A percentile compares a stretch with the other conserved stretches of the same genome.
phyloP scores from a whole-genome alignment of 92 coral and sea anemone genomes.

The Phenganax marumi region DNA sequence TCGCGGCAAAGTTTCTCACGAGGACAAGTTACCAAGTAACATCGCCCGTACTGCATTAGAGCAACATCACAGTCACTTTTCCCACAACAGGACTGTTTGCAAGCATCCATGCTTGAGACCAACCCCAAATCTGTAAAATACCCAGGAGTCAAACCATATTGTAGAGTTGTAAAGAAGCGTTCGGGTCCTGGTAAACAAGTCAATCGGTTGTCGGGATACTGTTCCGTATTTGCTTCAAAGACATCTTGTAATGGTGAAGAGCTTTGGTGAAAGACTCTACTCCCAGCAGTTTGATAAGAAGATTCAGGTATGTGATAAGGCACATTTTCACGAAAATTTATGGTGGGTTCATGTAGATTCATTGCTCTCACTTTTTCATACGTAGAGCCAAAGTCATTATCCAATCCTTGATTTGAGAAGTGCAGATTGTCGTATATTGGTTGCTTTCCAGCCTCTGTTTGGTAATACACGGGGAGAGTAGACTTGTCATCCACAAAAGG shows the following conservation, averaged over 20 bases:
- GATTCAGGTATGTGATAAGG: background rate
- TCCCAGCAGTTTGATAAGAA: background rate
- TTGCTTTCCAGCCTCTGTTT: constrained; percentile 7
- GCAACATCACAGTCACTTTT: constrained; percentile 70
- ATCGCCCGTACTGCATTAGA: constrained; percentile 58
- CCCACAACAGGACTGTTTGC: constrained; percentile 69
- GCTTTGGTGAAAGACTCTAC: background rate
- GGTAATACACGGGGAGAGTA: constrained; percentile 43
- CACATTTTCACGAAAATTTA: background rate
- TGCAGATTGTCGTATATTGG: background rate
- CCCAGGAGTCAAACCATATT: constrained; percentile 85
- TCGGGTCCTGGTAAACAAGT: constrained; percentile 55
- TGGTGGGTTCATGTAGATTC: background rate
- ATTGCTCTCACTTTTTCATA: background rate
- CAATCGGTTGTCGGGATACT: background rate
- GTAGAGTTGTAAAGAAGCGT: constrained; percentile 63
- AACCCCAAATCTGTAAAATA: constrained; percentile 67
- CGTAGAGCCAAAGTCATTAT: background rate
- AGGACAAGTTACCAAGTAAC: constrained; percentile 76
- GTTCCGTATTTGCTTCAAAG: background rate
- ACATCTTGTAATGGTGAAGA: constrained; percentile 1
- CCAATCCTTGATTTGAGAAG: background rate
- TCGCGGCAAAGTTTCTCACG: constrained; percentile 20
- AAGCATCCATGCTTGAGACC: constrained; percentile 47
- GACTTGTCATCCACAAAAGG: constrained; percentile 14